Evolutionary conservation across 2,113 vertebrate genomes (phyloP), one percentile per base, ranked within the genome.

Genomic region (Atrichornis clamosus): DNA sequence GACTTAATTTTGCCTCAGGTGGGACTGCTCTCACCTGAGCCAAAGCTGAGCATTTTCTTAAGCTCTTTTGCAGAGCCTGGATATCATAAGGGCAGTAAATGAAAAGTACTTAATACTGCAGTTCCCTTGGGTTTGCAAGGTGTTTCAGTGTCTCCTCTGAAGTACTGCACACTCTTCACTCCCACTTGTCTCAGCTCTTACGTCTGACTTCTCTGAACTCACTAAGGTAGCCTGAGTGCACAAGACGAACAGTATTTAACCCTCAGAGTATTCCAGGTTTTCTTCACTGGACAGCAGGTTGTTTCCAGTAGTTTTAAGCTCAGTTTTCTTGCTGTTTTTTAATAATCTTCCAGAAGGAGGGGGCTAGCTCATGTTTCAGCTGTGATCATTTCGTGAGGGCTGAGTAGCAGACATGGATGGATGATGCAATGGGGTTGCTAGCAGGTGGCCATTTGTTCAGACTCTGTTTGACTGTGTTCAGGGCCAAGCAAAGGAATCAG

Each of bases 291-390:
- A 70, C 35, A 89, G 83, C 44, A 92, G 70, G 35, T 63, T 93
- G 24, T 58, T 87, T 83, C 60, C 55, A 90, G 60, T 76, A 87
- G 65, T 79, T 92, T 96, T 96, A 75, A 92, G 46, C 17, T 95
- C 41, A 33, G 7, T 10, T 85, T 70, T 81, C 6, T 60, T 74
- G 13, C 11, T 74, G 5, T 1, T 62, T 91, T 33, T 84, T 60
- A 9, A 11, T 24, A 42, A 8, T 55, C 52, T 35, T 90, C 56
- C 53, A 37, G 21, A 56, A 94, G 47, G 28, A 68, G 20, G 7
- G 9, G 21, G 13, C 7, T 3, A 75, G 63, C 68, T 96, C n/a
- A 46, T 56, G 56, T 92, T 95, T 94, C 53, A 33, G 33, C 87
- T 92, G 78, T 30, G 77, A 67, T 83, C 19, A 50, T 64, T 90